phyloP scores from a whole-genome alignment of 2,113 vertebrate species.

The Butorides virescens region DNA sequence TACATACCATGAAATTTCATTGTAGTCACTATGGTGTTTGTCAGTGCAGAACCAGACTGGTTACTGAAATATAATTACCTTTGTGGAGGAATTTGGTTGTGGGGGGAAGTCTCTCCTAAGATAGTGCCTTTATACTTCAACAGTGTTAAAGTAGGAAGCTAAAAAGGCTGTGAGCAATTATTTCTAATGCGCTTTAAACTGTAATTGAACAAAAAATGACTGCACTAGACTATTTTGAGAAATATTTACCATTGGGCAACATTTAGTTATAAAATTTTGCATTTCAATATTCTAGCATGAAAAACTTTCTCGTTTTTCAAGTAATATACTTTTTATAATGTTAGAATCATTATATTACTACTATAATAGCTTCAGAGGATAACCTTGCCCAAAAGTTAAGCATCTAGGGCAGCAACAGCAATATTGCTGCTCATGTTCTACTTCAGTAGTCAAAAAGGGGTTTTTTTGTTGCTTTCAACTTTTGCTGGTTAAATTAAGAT shows the following conservation, averaged over 20 bases:
- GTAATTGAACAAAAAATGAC: background rate
- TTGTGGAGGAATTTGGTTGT: background rate
- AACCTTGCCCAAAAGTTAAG: background rate
- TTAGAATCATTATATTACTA: background rate
- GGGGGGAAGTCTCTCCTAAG: background rate
- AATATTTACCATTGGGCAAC: background rate
- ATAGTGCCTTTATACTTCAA: background rate
- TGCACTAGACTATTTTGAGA: background rate
- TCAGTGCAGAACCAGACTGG: background rate
- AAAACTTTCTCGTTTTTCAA: background rate
- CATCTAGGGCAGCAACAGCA: background rate
- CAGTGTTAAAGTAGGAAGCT: background rate
- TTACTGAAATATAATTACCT: constrained; percentile 22
- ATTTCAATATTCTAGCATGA: background rate
- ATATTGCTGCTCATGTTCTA: background rate
- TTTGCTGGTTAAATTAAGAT: background rate
- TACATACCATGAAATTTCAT: background rate
- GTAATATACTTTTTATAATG: background rate
- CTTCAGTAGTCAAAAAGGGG: background rate
- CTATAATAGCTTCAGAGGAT: background rate
- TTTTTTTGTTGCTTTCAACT: background rate
- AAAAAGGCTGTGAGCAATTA: background rate
- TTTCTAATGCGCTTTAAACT: background rate
- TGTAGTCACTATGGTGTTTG: background rate
- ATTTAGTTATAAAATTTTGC: background rate